phyloP scores from a whole-genome alignment of 2,888 invertebrate species.

The Pteria penguin region DNA sequence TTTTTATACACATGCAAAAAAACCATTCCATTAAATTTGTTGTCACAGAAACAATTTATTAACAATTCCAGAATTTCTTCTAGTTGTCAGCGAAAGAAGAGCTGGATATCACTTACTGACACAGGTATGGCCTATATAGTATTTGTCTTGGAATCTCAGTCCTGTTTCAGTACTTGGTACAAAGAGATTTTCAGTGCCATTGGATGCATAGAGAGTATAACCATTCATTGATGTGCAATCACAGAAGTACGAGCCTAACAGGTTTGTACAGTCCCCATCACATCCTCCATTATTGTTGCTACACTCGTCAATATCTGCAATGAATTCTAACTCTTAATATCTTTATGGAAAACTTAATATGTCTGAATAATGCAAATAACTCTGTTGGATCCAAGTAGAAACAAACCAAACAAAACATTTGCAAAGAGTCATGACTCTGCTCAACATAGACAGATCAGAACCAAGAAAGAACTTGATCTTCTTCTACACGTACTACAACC shows the following conservation, averaged over 20 bases:
- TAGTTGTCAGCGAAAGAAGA: too few relatives aligned
- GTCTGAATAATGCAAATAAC: too few relatives aligned
- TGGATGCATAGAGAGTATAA: conserved; percentile 83
- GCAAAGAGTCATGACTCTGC: too few relatives aligned
- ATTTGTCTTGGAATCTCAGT: conserved; percentile 91
- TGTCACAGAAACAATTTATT: neutral
- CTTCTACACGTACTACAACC: too few relatives aligned
- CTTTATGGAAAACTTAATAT: too few relatives aligned
- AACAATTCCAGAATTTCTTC: neutral
- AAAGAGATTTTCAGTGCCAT: conserved; percentile 93
- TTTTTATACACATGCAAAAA: too few relatives aligned
- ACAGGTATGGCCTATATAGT: conserved; percentile 95
- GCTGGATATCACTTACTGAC: conserved; percentile 83
- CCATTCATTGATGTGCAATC: neutral
- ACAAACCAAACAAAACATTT: too few relatives aligned
- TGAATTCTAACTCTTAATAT: neutral
- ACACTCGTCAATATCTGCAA: conserved; percentile 30
- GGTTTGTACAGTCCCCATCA: conserved; percentile 12
- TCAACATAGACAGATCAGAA: too few relatives aligned
- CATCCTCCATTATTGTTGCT: neutral
- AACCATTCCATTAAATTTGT: too few relatives aligned
- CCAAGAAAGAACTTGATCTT: too few relatives aligned
- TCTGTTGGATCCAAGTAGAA: too few relatives aligned
- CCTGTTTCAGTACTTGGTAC: conserved; percentile 92
- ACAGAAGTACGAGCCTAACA: conserved; percentile 9